Evolutionary conservation across 64 coral and sea anemone genomes (phyloP), one percentile per base, ranked within the genome.

Genomic region (Porites lutea): DNA sequence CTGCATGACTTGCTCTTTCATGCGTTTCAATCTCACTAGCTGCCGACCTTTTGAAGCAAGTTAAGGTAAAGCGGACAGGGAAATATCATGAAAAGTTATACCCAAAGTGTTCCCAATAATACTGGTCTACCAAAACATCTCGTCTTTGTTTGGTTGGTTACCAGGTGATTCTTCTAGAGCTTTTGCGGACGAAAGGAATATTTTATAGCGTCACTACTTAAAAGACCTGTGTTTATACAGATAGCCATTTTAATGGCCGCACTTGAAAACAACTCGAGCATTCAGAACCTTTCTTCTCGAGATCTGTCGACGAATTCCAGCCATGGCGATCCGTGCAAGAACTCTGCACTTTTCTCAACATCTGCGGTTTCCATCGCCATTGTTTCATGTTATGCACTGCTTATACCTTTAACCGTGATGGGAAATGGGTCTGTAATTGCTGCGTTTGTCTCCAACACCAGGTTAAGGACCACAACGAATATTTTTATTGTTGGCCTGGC

Each of bases 381-480:
- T 6, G 87, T 71, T 16, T 84, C 72, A 4, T 84, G 46, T 22
- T 93, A 79, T 52, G 82, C 76, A 11, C 11, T 90, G 3, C 72
- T 94, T 0, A 90, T 94, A 4, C 87, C 92, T 37, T 20, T 80
- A 7, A 94, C 82, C 27, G 71, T 90, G 59, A 27, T 89, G n/a
- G 92, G 92, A 6, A 94, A 94, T 83, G 92, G 92, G 0, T 82
- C 89, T 7, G 92, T 94, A 23, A 86, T 94, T 9, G 76, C 76
- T 2, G 76, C 92, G 11, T 94, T 94, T 70, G 79, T 55, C 2
- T 50, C 61, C 13, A 89, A 94, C 48, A 21, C 43, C 18, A 83
- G 62, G 77, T 79, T 95, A 20, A 54, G 93, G 59, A 95, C 88
- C 6, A 53, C 80, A 12, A 86, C 88, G 21, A 95, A 90, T 71